A percentile compares a stretch with the other conserved stretches of the same genome.
Conservation (phyloP, 2,113 vertebrate genomes). For the Sylvia atricapilla region DNA sequence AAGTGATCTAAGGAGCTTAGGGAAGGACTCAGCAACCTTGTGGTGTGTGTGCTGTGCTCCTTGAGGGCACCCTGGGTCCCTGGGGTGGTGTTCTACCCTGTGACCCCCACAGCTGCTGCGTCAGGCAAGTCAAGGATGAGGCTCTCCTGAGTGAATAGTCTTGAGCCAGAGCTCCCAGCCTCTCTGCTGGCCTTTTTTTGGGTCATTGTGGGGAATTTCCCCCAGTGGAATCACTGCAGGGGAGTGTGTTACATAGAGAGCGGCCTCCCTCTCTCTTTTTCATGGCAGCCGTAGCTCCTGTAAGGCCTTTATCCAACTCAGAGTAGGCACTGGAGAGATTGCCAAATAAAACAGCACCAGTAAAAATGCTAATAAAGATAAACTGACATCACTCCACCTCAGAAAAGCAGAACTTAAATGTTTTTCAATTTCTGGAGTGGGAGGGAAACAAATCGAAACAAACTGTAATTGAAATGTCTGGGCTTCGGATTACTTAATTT, state of each 20-base stretch:
- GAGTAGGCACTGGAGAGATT: neutral
- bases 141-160: neutral
- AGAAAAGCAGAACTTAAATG: neutral
- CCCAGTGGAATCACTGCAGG: neutral
- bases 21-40: neutral
- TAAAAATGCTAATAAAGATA: neutral
- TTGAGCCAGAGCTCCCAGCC: neutral
- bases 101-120: neutral
- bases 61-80: neutral
- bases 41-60: neutral
- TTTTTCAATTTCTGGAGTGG: neutral
- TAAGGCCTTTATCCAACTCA: neutral
- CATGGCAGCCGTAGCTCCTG: rapidly evolving
- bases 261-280: neutral
- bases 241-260: neutral
- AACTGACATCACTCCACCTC: neutral
- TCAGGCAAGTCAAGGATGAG: neutral
- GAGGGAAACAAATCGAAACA: neutral
- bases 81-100: neutral
- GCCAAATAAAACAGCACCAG: neutral
- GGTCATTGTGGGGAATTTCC: neutral
- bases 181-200: neutral
- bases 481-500: neutral
- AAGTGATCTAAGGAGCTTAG: constrained; percentile 30
- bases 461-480: neutral